A percentile compares a stretch with the other conserved stretches of the same genome.
These are phyloP conservation scores for Pogonus chalceus DNA, from an alignment of 1,140 invertebrate species.

Conservation along the genomic window DNA sequence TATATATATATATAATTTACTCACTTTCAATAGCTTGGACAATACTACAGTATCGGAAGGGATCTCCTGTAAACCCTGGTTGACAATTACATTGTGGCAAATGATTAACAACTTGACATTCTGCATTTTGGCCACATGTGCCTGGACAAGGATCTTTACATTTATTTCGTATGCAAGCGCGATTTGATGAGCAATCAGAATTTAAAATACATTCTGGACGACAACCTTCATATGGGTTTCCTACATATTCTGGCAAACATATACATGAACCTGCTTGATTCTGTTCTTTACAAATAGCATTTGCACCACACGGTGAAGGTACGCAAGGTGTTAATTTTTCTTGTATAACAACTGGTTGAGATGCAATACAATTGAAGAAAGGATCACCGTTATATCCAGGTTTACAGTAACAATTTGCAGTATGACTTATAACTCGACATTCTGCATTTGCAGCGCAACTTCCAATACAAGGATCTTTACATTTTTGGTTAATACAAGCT, in stretches of 20 bases:
- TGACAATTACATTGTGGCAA: slow-evolving; percentile 45
- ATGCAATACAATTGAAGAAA: slow-evolving; percentile 40
- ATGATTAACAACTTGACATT: slow-evolving; percentile 51
- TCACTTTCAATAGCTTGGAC: slow-evolving; percentile 25
- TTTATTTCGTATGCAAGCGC: slow-evolving; percentile 49
- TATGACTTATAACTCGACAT: slow-evolving; percentile 56
- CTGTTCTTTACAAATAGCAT: slow-evolving; percentile 51
- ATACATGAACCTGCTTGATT: slow-evolving; percentile 52
- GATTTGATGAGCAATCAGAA: slow-evolving; percentile 50
- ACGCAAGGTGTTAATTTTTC: slow-evolving; percentile 42
- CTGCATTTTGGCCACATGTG: slow-evolving; percentile 50
- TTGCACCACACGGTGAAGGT: slow-evolving; percentile 58
- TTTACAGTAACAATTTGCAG: slow-evolving; percentile 50
- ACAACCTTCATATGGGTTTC: slow-evolving; percentile 62
- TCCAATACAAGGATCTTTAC: slow-evolving; percentile 53
- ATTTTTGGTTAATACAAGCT: slow-evolving; percentile 58
- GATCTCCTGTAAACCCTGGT: slow-evolving; percentile 49
- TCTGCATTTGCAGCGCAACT: slow-evolving; percentile 52
- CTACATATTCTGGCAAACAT: slow-evolving; percentile 56
- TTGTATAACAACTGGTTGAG: slow-evolving; percentile 29
- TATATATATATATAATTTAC: slow-evolving; percentile 31
- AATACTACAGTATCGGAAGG: slow-evolving; percentile 44
- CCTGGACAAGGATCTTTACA: slow-evolving; percentile 56
- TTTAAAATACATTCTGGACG: slow-evolving; percentile 53
- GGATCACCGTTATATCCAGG: slow-evolving; percentile 48